Conservation (phyloP, 1,140 invertebrate genomes). For the Plectrocnemia conspersa region DNA sequence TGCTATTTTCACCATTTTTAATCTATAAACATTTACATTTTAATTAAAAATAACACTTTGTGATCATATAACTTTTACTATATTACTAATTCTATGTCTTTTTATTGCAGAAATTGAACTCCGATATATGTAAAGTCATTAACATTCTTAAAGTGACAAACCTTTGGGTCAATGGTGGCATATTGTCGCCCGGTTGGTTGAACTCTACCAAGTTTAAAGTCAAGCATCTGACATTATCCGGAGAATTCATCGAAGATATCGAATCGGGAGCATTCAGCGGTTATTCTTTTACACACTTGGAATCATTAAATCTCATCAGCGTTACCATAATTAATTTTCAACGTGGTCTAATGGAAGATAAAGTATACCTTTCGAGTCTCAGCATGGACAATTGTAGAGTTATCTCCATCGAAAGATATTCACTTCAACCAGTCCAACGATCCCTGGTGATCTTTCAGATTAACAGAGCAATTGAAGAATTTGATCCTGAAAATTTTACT, state of each 20-base stretch:
- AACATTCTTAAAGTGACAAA: too few species aligned
- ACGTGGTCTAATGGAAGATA: constrained; percentile 13
- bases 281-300: constrained; percentile 5
- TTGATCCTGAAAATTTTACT: constrained; percentile 37
- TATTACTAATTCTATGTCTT: too few species aligned
- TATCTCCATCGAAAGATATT: constrained; percentile 26
- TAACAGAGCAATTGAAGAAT: constrained; percentile 28
- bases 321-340: constrained; percentile 1
- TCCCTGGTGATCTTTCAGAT: constrained; percentile 36
- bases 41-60: too few species aligned
- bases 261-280: constrained; percentile 14
- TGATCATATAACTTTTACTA: too few species aligned
- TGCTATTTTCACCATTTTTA: too few species aligned
- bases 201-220: neutral
- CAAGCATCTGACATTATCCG: neutral
- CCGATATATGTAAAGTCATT: too few species aligned
- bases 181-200: neutral
- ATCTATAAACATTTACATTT: too few species aligned
- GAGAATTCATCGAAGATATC: constrained; percentile 4
- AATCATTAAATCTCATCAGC: constrained; percentile 1
- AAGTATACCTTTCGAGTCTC: too few species aligned
- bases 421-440: constrained; percentile 21
- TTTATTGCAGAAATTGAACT: too few species aligned
- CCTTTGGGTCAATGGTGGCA: neutral
- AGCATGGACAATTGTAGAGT: constrained; percentile 11